Evolutionary conservation across 1,140 invertebrate genomes (phyloP).

Genomic region (Atta texana): DNA sequence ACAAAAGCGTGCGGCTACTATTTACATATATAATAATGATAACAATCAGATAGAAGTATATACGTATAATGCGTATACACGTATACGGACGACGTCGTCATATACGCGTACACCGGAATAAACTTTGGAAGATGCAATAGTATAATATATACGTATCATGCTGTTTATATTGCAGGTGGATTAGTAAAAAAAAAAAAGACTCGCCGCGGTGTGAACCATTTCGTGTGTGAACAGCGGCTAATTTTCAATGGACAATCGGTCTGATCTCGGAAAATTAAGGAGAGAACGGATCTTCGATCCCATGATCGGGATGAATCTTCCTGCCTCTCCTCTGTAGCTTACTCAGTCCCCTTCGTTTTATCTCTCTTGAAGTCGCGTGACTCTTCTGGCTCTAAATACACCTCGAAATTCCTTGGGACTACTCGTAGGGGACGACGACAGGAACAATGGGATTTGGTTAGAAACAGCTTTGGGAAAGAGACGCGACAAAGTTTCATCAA

Average conservation of each 20-base stretch:
- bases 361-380: constrained; percentile 1
- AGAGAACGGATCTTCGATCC: not conserved
- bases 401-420: constrained; percentile 52
- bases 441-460: constrained; percentile 53
- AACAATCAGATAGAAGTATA: constrained; percentile 74
- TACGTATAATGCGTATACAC: constrained; percentile 61
- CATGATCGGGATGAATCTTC: not conserved
- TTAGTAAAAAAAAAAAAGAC: constrained; percentile 74
- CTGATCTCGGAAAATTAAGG: constrained; percentile 46
- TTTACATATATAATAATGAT: constrained; percentile 82
- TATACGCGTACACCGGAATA: constrained; percentile 58
- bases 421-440: constrained; percentile 43
- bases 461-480: constrained; percentile 77
- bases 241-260: constrained; percentile 43
- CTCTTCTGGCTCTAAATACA: constrained; percentile 17
- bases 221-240: constrained; percentile 21
- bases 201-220: constrained; percentile 61
- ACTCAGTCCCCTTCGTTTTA: constrained; percentile 15
- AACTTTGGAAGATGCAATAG: constrained; percentile 77
- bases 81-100: constrained; percentile 42
- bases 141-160: constrained; percentile 79
- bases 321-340: constrained; percentile 8
- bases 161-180: constrained; percentile 77
- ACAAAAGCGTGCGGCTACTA: constrained; percentile 85
- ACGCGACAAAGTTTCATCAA: constrained; percentile 84